Evolutionary conservation across 2,888 invertebrate species (phyloP).

Genomic region (Entomobrya proxima): DNA sequence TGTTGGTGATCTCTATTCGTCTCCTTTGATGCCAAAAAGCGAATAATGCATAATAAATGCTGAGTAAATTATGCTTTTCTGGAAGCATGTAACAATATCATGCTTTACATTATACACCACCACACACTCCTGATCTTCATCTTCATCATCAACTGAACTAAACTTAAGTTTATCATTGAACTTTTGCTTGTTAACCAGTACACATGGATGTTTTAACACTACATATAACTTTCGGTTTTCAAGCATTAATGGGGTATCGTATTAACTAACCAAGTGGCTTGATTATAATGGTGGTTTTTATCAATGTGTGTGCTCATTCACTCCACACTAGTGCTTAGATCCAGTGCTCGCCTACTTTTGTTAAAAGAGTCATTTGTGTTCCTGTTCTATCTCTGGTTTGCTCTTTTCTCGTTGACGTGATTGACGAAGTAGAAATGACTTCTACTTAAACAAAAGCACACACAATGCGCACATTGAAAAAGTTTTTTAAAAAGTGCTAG

Average conservation of each 20-base stretch:
- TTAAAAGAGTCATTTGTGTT: conserved; percentile 61
- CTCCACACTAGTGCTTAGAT: conserved; percentile 14
- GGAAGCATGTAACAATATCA: conserved; percentile 45
- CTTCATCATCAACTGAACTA: not conserved
- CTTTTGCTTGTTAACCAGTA: not conserved
- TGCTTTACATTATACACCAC: not conserved
- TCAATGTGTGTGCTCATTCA: conserved; percentile 41
- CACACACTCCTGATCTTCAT: conserved; percentile 6
- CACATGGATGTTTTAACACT: not conserved
- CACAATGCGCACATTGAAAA: conserved; percentile 32
- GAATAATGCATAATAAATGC: conserved; percentile 63
- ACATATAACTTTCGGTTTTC: not conserved
- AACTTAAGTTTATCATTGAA: not conserved
- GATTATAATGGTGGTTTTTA: conserved; percentile 44
- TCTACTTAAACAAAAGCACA: conserved; percentile 37
- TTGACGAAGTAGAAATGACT: conserved; percentile 46
- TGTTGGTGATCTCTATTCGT: conserved; percentile 55
- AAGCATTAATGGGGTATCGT: conserved; percentile 34
- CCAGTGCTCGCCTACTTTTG: conserved; percentile 29
- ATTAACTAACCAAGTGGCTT: conserved; percentile 33
- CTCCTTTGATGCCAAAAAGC: conserved; percentile 50
- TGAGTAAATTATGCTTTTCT: conserved; percentile 55
- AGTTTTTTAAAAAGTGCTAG: conserved; percentile 11
- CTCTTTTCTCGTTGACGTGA: conserved; percentile 10
- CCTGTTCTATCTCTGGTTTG: conserved; percentile 6